A percentile compares a stretch with the other conserved stretches of the same genome.
Evolutionary conservation across 1,140 invertebrate genomes (phyloP).

Genomic region (Drosophila kikkawai): DNA sequence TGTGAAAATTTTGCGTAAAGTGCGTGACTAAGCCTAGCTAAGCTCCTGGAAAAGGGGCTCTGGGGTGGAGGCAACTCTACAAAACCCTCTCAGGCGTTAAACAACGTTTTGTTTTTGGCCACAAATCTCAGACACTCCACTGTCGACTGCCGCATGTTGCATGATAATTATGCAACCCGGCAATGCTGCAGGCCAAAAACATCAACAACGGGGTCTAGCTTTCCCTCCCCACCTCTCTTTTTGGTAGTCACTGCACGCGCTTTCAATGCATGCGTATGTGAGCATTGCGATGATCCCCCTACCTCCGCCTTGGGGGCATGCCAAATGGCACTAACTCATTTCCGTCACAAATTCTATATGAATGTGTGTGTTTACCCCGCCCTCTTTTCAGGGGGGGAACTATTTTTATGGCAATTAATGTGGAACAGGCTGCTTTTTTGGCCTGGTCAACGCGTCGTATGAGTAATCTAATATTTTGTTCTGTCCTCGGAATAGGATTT

Average conservation of each 20-base stretch:
- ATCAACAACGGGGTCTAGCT: slow-evolving; percentile 19
- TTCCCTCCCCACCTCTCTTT: slow-evolving; percentile 5
- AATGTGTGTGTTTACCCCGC: slow-evolving; percentile 48
- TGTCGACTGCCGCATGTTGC: slow-evolving; percentile 64
- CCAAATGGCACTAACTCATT: slow-evolving; percentile 74
- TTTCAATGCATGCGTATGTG: slow-evolving; percentile 48
- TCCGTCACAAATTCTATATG: slow-evolving; percentile 80
- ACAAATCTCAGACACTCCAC: slow-evolving; percentile 61
- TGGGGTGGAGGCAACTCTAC: neutral
- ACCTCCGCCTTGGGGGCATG: slow-evolving; percentile 35
- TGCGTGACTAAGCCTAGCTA: slow-evolving; percentile 58
- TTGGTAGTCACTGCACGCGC: slow-evolving; percentile 58
- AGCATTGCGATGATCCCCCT: slow-evolving; percentile 11
- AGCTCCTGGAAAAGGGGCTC: neutral
- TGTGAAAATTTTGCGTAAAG: slow-evolving; percentile 57
- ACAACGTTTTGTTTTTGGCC: slow-evolving; percentile 67
- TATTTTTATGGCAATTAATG: slow-evolving; percentile 79
- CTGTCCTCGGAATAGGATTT: slow-evolving; percentile 19
- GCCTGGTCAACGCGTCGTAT: slow-evolving; percentile 55
- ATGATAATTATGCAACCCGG: slow-evolving; percentile 77
- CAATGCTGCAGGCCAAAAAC: slow-evolving; percentile 56
- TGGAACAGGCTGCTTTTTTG: slow-evolving; percentile 51
- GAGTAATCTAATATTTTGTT: slow-evolving; percentile 56
- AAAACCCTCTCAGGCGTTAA: slow-evolving; percentile 52
- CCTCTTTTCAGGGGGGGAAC: slow-evolving; percentile 4